phyloP scores from a whole-genome alignment of 2,113 vertebrate genomes.

The Engraulis encrasicolus region DNA sequence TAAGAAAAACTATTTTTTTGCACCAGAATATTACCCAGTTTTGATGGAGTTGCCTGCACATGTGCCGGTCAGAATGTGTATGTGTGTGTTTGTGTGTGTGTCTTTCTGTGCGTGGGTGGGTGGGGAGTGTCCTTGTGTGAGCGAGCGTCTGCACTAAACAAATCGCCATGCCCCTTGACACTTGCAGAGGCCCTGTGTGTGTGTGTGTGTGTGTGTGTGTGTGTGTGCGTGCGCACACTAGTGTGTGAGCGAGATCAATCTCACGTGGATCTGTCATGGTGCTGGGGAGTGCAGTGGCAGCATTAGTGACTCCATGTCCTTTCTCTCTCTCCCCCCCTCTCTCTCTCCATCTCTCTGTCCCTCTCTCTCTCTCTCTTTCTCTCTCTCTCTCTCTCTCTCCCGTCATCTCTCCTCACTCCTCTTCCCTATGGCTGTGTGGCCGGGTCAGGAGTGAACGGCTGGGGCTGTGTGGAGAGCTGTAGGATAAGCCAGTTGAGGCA shows the following conservation, averaged over 20 bases:
- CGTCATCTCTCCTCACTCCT: conserved; percentile 54
- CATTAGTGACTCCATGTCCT: conserved; percentile 61
- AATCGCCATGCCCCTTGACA: conserved; percentile 69
- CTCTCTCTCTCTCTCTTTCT: conserved; percentile 48
- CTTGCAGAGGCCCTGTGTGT: conserved; percentile 66
- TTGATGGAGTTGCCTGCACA: conserved; percentile 16
- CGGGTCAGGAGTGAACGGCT: conserved; percentile 62
- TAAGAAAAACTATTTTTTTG: conserved; percentile 11
- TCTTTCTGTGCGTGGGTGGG: conserved; percentile 29
- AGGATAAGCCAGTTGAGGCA: too few species aligned
- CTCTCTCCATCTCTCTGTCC: too few species aligned
- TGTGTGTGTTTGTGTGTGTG: conserved; percentile 37
- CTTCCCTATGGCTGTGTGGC: conserved; percentile 64
- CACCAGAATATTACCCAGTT: background rate
- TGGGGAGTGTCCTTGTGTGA: conserved; percentile 48
- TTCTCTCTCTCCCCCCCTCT: conserved; percentile 58
- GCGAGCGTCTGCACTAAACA: conserved; percentile 59
- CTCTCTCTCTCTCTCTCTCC: conserved; percentile 51
- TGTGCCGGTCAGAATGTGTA: conserved; percentile 40
- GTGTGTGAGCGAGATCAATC: conserved; percentile 76
- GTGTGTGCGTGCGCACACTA: conserved; percentile 17
- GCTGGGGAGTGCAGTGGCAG: conserved; percentile 72
- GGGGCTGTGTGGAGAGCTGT: conserved; percentile 52
- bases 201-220: conserved; percentile 46
- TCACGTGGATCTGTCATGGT: conserved; percentile 78